Evolutionary conservation across 2,113 vertebrate species (phyloP).

Genomic region (Zapus hudsonius): DNA sequence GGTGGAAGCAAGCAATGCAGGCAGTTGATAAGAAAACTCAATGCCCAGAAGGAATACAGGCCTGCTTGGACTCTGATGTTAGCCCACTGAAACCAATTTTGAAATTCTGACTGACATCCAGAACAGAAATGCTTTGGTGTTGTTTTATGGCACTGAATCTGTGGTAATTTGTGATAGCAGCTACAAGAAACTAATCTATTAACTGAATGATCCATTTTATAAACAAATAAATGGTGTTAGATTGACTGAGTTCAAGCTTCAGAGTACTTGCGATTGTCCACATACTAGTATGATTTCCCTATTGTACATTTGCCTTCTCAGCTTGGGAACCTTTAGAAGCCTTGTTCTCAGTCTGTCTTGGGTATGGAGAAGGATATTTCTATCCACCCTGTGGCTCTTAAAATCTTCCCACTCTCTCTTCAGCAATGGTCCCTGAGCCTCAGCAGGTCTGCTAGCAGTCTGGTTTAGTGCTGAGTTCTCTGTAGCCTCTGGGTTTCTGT

Average conservation of each 20-base stretch:
- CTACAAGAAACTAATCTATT: neutral
- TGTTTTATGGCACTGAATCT: constrained; percentile 10
- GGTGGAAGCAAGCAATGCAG: neutral
- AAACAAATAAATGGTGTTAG: neutral
- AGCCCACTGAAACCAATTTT: neutral
- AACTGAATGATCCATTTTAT: constrained; percentile 21
- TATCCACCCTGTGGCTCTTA: no score
- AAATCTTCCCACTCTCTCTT: no score
- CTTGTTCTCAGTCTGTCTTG: no score
- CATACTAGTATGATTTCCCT: neutral
- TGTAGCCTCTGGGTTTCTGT: no score
- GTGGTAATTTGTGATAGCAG: neutral
- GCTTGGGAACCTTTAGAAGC: neutral
- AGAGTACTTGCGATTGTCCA: neutral
- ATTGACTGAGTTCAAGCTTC: neutral
- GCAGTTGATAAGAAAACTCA: neutral
- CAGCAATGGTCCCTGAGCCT: no score
- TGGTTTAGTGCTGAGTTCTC: no score
- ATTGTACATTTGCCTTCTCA: constrained; percentile 12
- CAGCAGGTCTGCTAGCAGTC: no score
- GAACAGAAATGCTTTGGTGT: neutral
- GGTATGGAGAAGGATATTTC: no score
- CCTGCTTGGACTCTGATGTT: neutral
- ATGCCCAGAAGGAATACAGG: neutral
- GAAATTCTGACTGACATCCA: constrained; percentile 23